Base-by-base conservation (phyloP, 2,888 invertebrate species). In the Lottia scabra region DNA sequence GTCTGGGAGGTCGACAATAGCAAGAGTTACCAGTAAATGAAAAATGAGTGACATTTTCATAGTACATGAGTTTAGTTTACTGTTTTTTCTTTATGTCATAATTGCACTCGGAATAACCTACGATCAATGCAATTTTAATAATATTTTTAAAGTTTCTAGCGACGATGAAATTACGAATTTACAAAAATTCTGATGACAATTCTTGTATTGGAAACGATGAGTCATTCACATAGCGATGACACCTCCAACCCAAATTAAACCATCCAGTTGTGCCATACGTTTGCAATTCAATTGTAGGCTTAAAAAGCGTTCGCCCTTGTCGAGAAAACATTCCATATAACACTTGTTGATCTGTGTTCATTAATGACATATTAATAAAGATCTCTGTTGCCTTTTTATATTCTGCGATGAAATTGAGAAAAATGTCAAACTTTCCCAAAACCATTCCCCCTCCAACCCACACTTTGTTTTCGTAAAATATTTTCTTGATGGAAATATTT, bases 371-470 rank as follows among this genome's bases (percentile, higher is more conserved):
- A 0, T 62, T 26, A 12, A 80, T 64, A 65, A 80, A 78, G 16
- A 62, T 72, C 16, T 72, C 70, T 23, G 75, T 73, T 1, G 77
- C 72, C 45, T 26, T 44, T 19, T 64, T 70, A 38, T 73, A 80
- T 43, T 75, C 67, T 19, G 56, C 27, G 15, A 63, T 77, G 64
- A 72, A 77, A 16, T 68, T 67, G 0, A 64, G 15, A 6, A 76
- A 74, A 27, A 72, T 43, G 4, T 56, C 26, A 6, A 68, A 45
- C 8, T 62, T 65, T 30, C 71, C 81, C 13, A 80, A 16, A 15
- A 74, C 65, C 63, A 81, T 65, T 1, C 78, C 80, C 0, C 81
- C 81, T 1, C 80, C 78, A 4, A 81, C 78, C 81, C 80, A 81
- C 27, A 78, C 77, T 1, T 72, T 16, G 62, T 78, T 80, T 12